Percentiles rank a stretch among this genome's conserved stretches.
phyloP scores from a whole-genome alignment of 2,888 invertebrate genomes.

The Elegia similella region DNA sequence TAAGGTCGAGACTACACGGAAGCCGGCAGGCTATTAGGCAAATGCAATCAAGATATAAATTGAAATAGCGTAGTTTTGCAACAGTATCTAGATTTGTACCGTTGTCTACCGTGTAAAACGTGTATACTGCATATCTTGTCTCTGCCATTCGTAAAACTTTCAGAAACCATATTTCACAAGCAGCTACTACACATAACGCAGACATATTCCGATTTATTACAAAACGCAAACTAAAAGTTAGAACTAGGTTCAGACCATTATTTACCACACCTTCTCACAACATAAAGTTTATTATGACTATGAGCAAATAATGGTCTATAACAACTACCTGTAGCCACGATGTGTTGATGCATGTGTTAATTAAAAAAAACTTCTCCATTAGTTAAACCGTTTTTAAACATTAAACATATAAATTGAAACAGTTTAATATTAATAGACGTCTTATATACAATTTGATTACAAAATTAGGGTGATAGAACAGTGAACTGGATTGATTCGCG shows the following conservation, averaged over 20 bases:
- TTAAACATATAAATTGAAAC: no score
- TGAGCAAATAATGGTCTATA: no score
- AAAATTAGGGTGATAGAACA: not conserved
- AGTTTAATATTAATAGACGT: no score
- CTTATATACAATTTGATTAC: not conserved
- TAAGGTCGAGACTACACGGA: conserved; percentile 20
- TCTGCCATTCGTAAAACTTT: conserved; percentile 3
- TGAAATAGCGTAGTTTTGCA: conserved; percentile 13
- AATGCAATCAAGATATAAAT: conserved; percentile 17
- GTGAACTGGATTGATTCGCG: not conserved
- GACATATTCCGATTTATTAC: not conserved
- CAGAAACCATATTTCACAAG: not conserved
- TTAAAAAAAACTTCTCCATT: no score
- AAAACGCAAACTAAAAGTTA: no score
- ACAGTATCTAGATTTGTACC: conserved; percentile 13
- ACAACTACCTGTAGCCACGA: no score
- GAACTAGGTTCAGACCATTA: no score
- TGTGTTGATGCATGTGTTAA: no score
- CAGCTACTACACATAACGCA: not conserved
- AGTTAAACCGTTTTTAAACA: no score
- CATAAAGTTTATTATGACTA: no score
- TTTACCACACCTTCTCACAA: no score
- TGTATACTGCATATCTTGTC: conserved; percentile 10
- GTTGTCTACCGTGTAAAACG: conserved; percentile 8
- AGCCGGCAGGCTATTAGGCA: conserved; percentile 10